Conservation (phyloP, 2,113 vertebrate species). For the Salvelinus alpinus region DNA sequence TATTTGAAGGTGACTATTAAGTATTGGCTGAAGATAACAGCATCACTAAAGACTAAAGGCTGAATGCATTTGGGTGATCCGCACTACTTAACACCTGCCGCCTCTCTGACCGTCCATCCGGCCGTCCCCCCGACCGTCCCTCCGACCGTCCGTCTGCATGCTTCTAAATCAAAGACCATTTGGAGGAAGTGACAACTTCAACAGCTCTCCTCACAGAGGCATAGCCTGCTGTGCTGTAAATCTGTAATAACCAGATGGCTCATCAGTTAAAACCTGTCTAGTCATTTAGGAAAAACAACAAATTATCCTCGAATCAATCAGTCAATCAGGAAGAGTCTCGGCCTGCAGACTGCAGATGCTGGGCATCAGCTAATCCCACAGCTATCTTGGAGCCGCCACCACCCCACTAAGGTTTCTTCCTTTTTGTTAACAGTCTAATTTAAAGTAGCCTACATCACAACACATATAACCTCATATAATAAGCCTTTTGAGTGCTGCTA, state of each 20-base stretch:
- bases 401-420: no score
- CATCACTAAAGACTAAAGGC: background rate
- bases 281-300: background rate
- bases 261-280: background rate
- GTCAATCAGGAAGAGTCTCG: background rate
- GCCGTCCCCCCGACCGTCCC: no score
- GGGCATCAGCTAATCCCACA: background rate
- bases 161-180: constrained; percentile 1
- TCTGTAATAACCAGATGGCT: background rate
- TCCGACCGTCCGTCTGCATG: background rate
- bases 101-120: no score
- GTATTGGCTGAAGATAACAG: background rate
- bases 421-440: background rate
- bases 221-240: background rate
- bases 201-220: background rate
- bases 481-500: background rate
- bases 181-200: background rate
- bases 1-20: background rate
- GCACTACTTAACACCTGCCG: background rate
- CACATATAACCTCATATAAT: background rate
- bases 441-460: background rate
- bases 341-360: background rate
- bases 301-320: background rate
- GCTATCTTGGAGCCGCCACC: background rate
- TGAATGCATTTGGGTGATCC: background rate